These are phyloP conservation scores for Selene dorsalis DNA, from an alignment of 2,797 vertebrate genomes.

Conservation along the genomic window DNA sequence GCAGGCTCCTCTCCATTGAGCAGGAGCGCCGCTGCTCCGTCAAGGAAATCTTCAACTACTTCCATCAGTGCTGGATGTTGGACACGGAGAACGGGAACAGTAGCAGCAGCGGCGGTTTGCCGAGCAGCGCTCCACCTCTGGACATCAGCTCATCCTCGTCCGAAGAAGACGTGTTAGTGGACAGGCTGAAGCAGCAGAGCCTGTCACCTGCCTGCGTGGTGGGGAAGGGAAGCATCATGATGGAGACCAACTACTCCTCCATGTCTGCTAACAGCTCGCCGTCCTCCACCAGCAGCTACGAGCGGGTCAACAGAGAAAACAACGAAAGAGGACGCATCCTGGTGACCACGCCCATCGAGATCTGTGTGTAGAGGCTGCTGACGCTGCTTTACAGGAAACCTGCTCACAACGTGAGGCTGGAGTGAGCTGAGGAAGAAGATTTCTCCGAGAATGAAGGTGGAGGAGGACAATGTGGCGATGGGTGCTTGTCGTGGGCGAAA, in stretches of 20 bases:
- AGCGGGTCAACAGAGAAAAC: slow-evolving; percentile 80
- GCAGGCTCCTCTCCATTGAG: slow-evolving; percentile 82
- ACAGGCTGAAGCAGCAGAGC: slow-evolving; percentile 84
- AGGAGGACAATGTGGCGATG: not conserved
- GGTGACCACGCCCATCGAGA: slow-evolving; percentile 85
- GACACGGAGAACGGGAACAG: slow-evolving; percentile 78
- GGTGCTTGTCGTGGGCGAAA: slow-evolving; percentile 4
- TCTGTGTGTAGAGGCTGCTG: slow-evolving; percentile 80
- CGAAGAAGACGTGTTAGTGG: slow-evolving; percentile 80
- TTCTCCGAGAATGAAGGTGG: slow-evolving; percentile 6
- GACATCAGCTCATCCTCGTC: slow-evolving; percentile 78
- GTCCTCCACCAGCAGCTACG: slow-evolving; percentile 81
- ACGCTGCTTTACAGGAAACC: not conserved
- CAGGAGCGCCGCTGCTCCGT: slow-evolving; percentile 83
- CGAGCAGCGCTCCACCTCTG: slow-evolving; percentile 40
- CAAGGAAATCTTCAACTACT: slow-evolving; percentile 84
- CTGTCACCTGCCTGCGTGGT: slow-evolving; percentile 72
- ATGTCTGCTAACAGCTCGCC: slow-evolving; percentile 78
- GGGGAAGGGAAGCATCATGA: slow-evolving; percentile 71
- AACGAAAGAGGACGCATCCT: slow-evolving; percentile 79
- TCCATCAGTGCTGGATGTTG: slow-evolving; percentile 84
- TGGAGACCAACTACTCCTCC: slow-evolving; percentile 79
- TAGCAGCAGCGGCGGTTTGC: slow-evolving; percentile 3
- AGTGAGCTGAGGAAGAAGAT: slow-evolving; percentile 10
- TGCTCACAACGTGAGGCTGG: slow-evolving; percentile 1